Conservation (phyloP, 37 sponge, comb jelly and placozoan genomes). For the Petrosia ficiformis region DNA sequence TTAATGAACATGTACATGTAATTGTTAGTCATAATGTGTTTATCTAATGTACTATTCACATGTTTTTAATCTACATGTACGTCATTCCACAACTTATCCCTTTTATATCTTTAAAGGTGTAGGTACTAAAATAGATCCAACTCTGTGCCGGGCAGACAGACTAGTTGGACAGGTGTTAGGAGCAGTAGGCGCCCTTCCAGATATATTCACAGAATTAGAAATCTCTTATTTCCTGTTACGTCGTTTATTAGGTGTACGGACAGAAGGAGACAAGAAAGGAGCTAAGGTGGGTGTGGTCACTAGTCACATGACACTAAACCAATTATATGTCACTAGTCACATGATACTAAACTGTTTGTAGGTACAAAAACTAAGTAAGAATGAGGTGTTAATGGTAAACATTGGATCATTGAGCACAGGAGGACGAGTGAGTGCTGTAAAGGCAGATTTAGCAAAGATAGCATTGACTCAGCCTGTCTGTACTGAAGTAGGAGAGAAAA, state of each 20-base stretch:
- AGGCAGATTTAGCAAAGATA: conserved; percentile 94
- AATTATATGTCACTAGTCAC: neutral
- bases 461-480: conserved; percentile 92
- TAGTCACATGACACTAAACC: neutral
- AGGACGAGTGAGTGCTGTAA: conserved; percentile 89
- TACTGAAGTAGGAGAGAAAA: conserved; percentile 95
- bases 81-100: no score
- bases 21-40: no score
- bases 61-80: no score
- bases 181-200: conserved; percentile 86
- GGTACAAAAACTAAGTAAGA: conserved; percentile 87
- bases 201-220: conserved; percentile 90
- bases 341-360: no score
- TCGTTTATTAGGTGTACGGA: conserved; percentile 89
- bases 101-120: no score
- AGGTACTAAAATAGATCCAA: conserved; percentile 96
- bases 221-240: conserved; percentile 90
- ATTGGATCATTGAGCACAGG: conserved; percentile 96
- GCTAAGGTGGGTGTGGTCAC: conserved; percentile 68
- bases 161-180: conserved; percentile 97
- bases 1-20: no score
- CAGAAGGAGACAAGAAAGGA: conserved; percentile 93
- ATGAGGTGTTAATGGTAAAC: conserved; percentile 95
- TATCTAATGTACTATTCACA: neutral
- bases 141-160: conserved; percentile 90